These are phyloP conservation scores for Sebastiscus albofasciatus DNA, from an alignment of 2,797 vertebrate species.

Conservation along the genomic window DNA sequence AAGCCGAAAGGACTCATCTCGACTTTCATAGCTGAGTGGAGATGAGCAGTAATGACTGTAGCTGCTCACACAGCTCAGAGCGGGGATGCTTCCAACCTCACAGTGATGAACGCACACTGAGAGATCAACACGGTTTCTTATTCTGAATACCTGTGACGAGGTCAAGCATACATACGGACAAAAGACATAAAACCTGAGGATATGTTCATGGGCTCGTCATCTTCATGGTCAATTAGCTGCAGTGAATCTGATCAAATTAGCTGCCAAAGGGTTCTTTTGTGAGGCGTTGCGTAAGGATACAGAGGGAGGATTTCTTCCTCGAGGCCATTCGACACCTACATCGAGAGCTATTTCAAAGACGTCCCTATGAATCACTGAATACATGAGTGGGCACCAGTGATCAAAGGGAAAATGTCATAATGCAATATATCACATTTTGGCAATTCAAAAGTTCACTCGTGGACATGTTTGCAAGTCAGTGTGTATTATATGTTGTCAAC, in stretches of 20 bases:
- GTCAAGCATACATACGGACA: neutral
- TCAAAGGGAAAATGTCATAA: conserved; percentile 22
- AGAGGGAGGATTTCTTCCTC: conserved; percentile 31
- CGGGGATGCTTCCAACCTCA: conserved; percentile 33
- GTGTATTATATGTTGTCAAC: neutral
- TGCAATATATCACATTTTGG: neutral
- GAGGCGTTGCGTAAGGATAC: conserved; percentile 11
- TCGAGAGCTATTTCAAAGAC: conserved; percentile 30
- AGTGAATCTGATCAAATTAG: conserved; percentile 40
- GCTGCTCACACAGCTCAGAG: conserved; percentile 25
- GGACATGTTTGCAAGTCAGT: neutral
- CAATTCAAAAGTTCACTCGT: neutral
- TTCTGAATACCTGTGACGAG: conserved; percentile 15
- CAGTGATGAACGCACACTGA: neutral
- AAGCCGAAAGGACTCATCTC: conserved; percentile 45
- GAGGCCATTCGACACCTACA: conserved; percentile 46
- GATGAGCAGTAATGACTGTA: conserved; percentile 56
- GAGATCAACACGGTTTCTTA: conserved; percentile 10
- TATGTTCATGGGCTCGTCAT: neutral
- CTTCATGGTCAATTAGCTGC: conserved; percentile 50
- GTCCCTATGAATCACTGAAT: conserved; percentile 30
- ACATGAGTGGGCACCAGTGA: conserved; percentile 25
- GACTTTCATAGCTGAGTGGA: conserved; percentile 58
- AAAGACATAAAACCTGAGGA: conserved; percentile 2
- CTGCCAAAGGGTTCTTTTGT: conserved; percentile 36